phyloP scores from a whole-genome alignment of 2,888 invertebrate genomes.

The Diplazon laetatorius region DNA sequence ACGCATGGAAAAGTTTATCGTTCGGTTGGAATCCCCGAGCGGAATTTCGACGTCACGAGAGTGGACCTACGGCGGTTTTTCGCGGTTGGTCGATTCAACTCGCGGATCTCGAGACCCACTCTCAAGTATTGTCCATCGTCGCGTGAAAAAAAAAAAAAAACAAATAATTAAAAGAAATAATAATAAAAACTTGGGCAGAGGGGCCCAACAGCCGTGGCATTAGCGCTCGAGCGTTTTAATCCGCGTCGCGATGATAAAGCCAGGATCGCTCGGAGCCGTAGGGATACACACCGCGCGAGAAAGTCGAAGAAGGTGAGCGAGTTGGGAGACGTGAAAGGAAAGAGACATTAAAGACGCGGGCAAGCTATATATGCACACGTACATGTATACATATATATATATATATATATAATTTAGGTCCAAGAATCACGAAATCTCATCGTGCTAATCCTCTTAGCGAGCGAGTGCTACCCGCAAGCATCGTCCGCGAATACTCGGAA shows the following conservation, averaged over 20 bases:
- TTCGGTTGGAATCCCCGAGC: background rate
- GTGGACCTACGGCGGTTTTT: no score
- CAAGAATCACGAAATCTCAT: slow-evolving; percentile 58
- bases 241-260: slow-evolving; percentile 43
- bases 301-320: slow-evolving; percentile 59
- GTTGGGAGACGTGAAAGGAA: slow-evolving; percentile 53
- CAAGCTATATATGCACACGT: background rate
- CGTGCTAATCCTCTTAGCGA: slow-evolving; percentile 62
- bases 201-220: slow-evolving; percentile 30
- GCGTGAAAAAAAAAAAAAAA: background rate
- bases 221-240: slow-evolving; percentile 44
- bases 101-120: slow-evolving; percentile 2
- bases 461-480: slow-evolving; percentile 47
- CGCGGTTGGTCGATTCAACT: slow-evolving; percentile 8
- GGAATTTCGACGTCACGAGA: no score
- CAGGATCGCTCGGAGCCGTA: slow-evolving; percentile 12
- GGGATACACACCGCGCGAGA: slow-evolving; percentile 57
- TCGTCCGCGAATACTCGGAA: slow-evolving; percentile 28
- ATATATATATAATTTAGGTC: slow-evolving; percentile 1
- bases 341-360: slow-evolving; percentile 43
- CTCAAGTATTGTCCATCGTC: slow-evolving; percentile 1
- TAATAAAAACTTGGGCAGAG: no score
- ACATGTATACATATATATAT: slow-evolving; percentile 3
- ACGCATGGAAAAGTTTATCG: slow-evolving; percentile 16
- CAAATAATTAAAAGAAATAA: no score